Base-by-base conservation (phyloP, 1,140 invertebrate species). In the Samia ricini region DNA sequence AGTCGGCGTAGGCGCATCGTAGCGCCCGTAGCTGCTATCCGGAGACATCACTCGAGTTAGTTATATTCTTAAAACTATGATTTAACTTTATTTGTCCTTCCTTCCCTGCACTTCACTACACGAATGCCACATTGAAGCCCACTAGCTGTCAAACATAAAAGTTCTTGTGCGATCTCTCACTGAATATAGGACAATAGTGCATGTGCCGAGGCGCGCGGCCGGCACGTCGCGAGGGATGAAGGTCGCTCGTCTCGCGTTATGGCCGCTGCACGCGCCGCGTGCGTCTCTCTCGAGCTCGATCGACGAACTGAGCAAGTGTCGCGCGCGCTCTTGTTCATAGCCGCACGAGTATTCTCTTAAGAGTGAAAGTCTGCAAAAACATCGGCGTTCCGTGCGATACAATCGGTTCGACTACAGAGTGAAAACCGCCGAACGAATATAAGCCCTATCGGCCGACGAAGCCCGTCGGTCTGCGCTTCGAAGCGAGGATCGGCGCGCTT, bases 331-430 rank as follows among this genome's bases (percentile, higher is more conserved):
- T 68, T 76, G 78, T 77, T 83, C 80, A 70, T 61, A 68, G 71
- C 70, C 75, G 74, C 70, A 77, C 81, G 72, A 79, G 74, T 73
- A 76, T 77, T 74, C 72, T 85, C 81, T 81, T 88, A 91, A 91
- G 89, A 91, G 90, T 91, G 90, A 91, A 91, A 91, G 90, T 91
- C 90, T 89, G 89, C 90, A 86, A 91, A 90, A 91, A 87, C 85
- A 83, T 85, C 83, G 74, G 66, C 77, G 81, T 78, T 83, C 77
- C 63, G 76, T 81, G 81, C 85, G 86, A 85, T 88, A 89, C 89
- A 81, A 89, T 88, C 85, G 81, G 62, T 82, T 81, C 77, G 84
- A 65, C 76, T 61, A 64, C 68, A 69, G 54, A 65, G 65, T 63
- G 59, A 65, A 58, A 21, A 60, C 24, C 74, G 81, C 55, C 82